Evolutionary conservation across 2,888 invertebrate species (phyloP), one percentile per base, ranked within the genome.

Genomic region (Tetragnatha montana): DNA sequence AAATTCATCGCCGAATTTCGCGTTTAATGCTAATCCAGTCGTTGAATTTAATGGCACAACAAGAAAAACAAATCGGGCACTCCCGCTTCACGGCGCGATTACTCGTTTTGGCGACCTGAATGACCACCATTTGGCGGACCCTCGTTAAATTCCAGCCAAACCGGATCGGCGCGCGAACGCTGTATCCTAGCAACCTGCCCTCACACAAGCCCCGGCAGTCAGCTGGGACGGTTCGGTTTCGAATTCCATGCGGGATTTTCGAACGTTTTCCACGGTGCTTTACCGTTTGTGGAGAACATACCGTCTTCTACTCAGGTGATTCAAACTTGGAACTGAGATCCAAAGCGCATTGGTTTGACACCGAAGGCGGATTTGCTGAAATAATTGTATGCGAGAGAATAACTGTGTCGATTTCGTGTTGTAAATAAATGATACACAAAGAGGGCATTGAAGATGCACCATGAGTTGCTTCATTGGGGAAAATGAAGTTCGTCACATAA

Each of bases 141-240:
- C 74, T 80, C 14, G 74, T 80, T 80, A 80, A 83, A 19, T 76
- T 49, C 47, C 19, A 19, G 89, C 89, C 85, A 89, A 70, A 73
- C 73, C 22, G 75, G 10, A 14, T 74, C 50, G 70, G 85, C 85
- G 78, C 51, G 81, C 51, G 51, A 50, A 75, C 75, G 79, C 78
- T 14, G 84, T 81, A 68, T 71, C 89, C 75, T 78, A 81, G 85
- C 85, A 89, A 89, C 85, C 85, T 47, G 71, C 17, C 69, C 74
- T 81, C 85, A 89, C 60, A 78, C 76, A 82, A 81, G 88, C 49
- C 81, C 84, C 74, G 76, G 81, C 85, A 35, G 60, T 51, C 78
- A 75, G 76, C 68, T 70, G 71, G 85, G 79, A 12, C 47, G 85
- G 85, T 47, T 60, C 8, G 85, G 19, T 47, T 19, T 17, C 1